A percentile compares a stretch with the other conserved stretches of the same genome.
phyloP scores from a whole-genome alignment of 2,797 vertebrate species.

The Catharus ustulatus region DNA sequence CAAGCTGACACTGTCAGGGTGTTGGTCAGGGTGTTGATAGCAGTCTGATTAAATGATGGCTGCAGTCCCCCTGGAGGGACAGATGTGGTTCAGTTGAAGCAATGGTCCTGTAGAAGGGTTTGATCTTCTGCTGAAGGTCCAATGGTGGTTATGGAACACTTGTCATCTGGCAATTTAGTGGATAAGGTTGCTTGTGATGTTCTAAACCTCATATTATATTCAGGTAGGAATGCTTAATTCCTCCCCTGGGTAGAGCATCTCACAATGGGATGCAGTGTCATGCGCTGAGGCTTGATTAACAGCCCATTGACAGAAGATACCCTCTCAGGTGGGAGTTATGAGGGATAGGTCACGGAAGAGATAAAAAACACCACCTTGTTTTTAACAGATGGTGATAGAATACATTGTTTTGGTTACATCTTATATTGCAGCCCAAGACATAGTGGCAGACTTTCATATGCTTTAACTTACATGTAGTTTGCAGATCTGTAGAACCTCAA shows the following conservation, averaged over 20 bases:
- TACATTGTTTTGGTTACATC: too few relatives aligned
- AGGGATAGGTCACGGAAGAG: background rate
- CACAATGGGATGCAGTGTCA: too few relatives aligned
- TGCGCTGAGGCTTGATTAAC: background rate
- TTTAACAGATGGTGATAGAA: background rate
- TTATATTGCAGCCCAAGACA: background rate
- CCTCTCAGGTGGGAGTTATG: too few relatives aligned
- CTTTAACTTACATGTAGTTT: background rate
- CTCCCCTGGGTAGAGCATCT: rapidly evolving
- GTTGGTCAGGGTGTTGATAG: too few relatives aligned
- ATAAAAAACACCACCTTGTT: background rate
- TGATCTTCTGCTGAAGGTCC: background rate
- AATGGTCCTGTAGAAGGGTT: background rate
- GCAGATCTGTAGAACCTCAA: background rate
- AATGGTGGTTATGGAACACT: too few relatives aligned
- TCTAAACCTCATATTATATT: too few relatives aligned
- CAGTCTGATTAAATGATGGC: background rate
- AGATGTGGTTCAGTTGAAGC: background rate
- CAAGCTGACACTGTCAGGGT: too few relatives aligned
- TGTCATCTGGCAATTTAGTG: background rate
- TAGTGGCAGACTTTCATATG: background rate
- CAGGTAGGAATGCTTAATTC: background rate
- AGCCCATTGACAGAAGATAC: background rate
- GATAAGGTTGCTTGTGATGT: background rate
- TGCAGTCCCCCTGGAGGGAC: background rate